Evolutionary conservation across 2,888 invertebrate genomes (phyloP), one percentile per base, ranked within the genome.

Genomic region (Gymnosoma rotundatum): DNA sequence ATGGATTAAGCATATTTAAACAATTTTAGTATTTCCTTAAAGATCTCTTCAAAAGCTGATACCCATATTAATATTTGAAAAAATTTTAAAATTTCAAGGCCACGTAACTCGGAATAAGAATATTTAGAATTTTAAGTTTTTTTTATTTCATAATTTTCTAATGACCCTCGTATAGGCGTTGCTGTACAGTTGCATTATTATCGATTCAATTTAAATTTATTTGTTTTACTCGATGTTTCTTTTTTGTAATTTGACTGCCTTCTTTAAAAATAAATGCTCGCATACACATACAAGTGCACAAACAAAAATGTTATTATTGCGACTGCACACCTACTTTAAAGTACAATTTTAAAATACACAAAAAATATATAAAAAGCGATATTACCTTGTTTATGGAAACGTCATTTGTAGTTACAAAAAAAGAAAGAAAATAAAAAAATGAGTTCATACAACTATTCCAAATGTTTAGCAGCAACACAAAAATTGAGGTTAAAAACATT

Each of bases 141-240:
- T 42, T 42, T 42, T 18, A 32, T 32, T 60, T 36, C 32, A 36
- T 16, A 60, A 60, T 21, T 56, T 52, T 20, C 7, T 56, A 16
- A 56, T 14, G 12, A 52, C 61, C 36, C 74, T 64, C 63, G 42
- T 45, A 32, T 38, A 9, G 32, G 54, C 25, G 58, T 56, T 10
- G 32, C 32, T 45, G 32, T 58, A 76, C n/a, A 42, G 42, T 42
- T 42, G 66, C 56, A 18, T 21, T 67, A 73, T 70, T 83, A 83
- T 83, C 78, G 83, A 83, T 83, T 83, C 64, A 66, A 79, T 72
- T 83, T 75, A 66, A 75, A 74, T 69, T 69, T 70, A 32, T 56
- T 70, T 56, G 14, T 78, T 74, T 70, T 60, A 25, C 64, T 54
- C 7, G 4, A 1, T 48, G 7, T 48, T 48, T 48, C 7, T 32